Percentiles rank a stretch among this genome's conserved stretches.
These are phyloP conservation scores for Charina bottae DNA, from an alignment of 2,113 vertebrate genomes.

Conservation along the genomic window DNA sequence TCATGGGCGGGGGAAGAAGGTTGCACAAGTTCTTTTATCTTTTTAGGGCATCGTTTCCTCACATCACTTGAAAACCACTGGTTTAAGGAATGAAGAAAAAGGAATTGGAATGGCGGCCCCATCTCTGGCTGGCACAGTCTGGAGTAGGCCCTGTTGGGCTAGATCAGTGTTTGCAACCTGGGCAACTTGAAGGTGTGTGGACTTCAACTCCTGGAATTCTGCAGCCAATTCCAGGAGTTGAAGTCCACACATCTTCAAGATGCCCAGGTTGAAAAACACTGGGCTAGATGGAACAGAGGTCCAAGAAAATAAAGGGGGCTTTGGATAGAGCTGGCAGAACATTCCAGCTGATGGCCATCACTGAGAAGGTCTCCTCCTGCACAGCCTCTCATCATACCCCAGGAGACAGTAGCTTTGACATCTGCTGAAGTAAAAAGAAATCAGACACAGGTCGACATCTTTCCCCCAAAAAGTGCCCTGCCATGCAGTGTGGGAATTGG, in stretches of 20 bases:
- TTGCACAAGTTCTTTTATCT: not conserved
- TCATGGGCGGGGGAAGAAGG: not conserved
- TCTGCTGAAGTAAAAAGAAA: not conserved
- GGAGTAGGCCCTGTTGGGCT: not conserved
- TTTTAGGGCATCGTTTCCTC: not conserved
- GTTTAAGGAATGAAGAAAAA: not conserved
- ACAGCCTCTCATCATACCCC: not conserved
- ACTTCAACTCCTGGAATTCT: not conserved
- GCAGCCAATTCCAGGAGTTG: not conserved
- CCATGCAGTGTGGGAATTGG: too few relatives aligned
- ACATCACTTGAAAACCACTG: not conserved
- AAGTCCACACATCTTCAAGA: not conserved
- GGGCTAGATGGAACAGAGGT: not conserved
- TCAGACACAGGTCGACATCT: not conserved
- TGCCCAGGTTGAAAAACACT: not conserved
- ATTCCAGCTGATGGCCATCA: not conserved
- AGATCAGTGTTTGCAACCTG: not conserved
- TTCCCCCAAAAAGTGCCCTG: not conserved
- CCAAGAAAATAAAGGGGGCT: not conserved
- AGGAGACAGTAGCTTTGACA: not conserved
- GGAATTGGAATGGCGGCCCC: not conserved
- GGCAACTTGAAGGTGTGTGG: not conserved
- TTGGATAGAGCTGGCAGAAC: not conserved
- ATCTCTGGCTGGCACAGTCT: not conserved
- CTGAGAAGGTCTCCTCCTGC: not conserved